phyloP scores from a whole-genome alignment of 2,797 vertebrate genomes.

The Chelmon rostratus region DNA sequence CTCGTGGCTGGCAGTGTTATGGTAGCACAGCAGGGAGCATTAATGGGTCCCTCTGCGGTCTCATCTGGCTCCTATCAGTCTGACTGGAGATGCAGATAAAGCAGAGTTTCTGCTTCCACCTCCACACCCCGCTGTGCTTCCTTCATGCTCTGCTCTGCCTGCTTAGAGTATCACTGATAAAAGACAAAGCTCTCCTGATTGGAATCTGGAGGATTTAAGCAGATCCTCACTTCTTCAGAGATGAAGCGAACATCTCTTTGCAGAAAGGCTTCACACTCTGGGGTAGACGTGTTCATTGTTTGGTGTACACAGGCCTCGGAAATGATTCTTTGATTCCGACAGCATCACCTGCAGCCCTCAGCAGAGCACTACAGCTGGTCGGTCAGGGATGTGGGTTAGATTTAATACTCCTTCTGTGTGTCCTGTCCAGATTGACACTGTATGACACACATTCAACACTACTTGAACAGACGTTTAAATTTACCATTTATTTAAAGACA shows the following conservation, averaged over 20 bases:
- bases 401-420: neutral
- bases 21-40: neutral
- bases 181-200: constrained; percentile 2
- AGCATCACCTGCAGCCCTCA: no score
- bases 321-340: neutral
- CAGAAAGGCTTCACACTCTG: neutral
- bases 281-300: neutral
- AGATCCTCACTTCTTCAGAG: neutral
- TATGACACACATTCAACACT: no score
- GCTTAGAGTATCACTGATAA: constrained; percentile 5
- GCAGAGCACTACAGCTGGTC: no score
- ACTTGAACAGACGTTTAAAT: neutral
- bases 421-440: neutral
- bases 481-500: neutral
- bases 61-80: constrained; percentile 13
- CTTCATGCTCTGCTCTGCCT: neutral
- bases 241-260: neutral
- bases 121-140: constrained; percentile 1
- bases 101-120: neutral
- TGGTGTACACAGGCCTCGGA: neutral
- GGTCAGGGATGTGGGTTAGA: neutral
- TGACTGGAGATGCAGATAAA: constrained; percentile 5
- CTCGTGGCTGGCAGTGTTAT: constrained; percentile 6
- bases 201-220: constrained; percentile 1
- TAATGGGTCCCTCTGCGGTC: constrained; percentile 9